These are phyloP conservation scores for Vanacampus margaritifer DNA, from an alignment of 2,113 vertebrate species.

Conservation along the genomic window DNA sequence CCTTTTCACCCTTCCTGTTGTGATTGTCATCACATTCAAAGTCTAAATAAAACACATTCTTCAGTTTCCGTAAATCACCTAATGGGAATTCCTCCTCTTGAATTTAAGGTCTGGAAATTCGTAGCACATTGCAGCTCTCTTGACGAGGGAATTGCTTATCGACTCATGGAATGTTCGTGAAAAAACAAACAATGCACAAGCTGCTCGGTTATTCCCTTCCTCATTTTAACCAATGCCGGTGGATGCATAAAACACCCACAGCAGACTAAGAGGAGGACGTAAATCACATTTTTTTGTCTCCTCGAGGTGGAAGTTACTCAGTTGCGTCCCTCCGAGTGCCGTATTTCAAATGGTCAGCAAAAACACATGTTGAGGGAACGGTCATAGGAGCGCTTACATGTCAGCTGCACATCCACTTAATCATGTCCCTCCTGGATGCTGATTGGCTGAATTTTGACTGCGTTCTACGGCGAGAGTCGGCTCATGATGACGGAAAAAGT, in stretches of 20 bases:
- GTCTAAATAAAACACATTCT: constrained; percentile 58
- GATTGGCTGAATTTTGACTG: not conserved
- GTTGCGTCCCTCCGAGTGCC: constrained; percentile 67
- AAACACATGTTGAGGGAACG: constrained; percentile 73
- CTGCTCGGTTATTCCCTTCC: constrained; percentile 38
- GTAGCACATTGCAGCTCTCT: constrained; percentile 40
- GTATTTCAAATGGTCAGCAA: constrained; percentile 76
- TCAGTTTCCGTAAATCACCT: constrained; percentile 41
- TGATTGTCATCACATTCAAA: constrained; percentile 27
- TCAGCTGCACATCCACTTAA: constrained; percentile 57
- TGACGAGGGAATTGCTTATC: constrained; percentile 71
- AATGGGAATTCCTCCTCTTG: constrained; percentile 46
- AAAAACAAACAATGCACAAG: constrained; percentile 72
- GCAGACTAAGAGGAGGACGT: constrained; percentile 49
- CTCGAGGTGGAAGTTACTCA: constrained; percentile 63
- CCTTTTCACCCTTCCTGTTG: constrained; percentile 13
- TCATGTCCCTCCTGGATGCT: constrained; percentile 61
- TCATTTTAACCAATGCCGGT: constrained; percentile 42
- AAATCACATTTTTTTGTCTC: constrained; percentile 69
- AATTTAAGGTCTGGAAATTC: constrained; percentile 68
- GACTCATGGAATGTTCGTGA: constrained; percentile 70
- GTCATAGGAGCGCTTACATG: constrained; percentile 61
- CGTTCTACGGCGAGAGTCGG: not conserved
- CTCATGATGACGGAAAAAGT: constrained; percentile 1
- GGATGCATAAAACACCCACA: constrained; percentile 53